Conservation (phyloP, 2,113 vertebrate genomes). For the Archocentrus centrarchus region DNA sequence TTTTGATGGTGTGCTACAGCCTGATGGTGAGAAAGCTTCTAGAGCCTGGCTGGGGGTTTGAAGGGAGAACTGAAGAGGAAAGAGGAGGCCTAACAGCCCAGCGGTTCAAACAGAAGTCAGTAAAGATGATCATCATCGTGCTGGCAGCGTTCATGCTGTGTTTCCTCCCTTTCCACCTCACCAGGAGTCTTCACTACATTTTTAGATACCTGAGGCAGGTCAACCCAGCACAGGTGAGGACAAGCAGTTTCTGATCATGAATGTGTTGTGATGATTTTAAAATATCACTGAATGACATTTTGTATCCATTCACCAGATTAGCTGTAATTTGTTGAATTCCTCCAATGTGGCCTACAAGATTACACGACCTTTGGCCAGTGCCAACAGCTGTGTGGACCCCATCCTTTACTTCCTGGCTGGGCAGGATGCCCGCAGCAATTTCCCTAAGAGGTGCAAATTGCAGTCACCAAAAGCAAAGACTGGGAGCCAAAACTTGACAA, state of each 20-base stretch:
- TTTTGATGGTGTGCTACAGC: slow-evolving; percentile 90
- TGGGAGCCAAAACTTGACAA: slow-evolving; percentile 19
- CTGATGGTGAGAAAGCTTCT: slow-evolving; percentile 90
- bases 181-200: slow-evolving; percentile 92
- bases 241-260: neutral
- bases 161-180: slow-evolving; percentile 95
- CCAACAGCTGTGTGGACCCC: slow-evolving; percentile 95
- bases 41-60: slow-evolving; percentile 78
- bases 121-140: slow-evolving; percentile 95
- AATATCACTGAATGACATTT: neutral
- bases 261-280: neutral
- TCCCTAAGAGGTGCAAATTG: slow-evolving; percentile 54
- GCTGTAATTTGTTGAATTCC: slow-evolving; percentile 86
- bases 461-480: neutral
- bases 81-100: slow-evolving; percentile 74
- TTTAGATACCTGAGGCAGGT: slow-evolving; percentile 86
- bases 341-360: slow-evolving; percentile 94
- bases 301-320: slow-evolving; percentile 69
- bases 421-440: slow-evolving; percentile 80
- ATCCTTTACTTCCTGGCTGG: slow-evolving; percentile 94
- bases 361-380: slow-evolving; percentile 91
- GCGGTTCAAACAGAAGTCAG: slow-evolving; percentile 89
- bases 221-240: slow-evolving; percentile 66
- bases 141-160: slow-evolving; percentile 90
- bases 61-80: slow-evolving; percentile 68